phyloP scores from a whole-genome alignment of 2,113 vertebrate species.

The Hemiprocne comata region DNA sequence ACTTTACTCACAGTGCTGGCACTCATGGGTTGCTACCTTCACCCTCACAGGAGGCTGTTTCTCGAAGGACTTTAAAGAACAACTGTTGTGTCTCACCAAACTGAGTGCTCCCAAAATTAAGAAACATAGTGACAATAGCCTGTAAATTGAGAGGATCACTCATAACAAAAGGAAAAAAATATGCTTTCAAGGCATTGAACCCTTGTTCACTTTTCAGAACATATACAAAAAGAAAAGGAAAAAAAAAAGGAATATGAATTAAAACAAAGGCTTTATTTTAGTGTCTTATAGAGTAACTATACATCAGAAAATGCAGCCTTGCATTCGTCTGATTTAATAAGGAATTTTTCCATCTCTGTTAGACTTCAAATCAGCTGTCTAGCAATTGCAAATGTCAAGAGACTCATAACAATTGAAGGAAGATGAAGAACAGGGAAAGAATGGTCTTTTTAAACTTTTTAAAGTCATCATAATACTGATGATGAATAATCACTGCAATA shows the following conservation, averaged over 20 bases:
- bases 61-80: background rate
- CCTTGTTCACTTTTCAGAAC: background rate
- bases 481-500: conserved; percentile 4
- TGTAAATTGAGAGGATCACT: background rate
- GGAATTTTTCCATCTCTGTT: background rate
- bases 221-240: background rate
- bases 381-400: background rate
- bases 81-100: background rate
- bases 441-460: conserved; percentile 10
- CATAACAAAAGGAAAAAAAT: background rate
- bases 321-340: background rate
- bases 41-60: background rate
- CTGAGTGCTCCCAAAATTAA: rapidly evolving
- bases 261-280: background rate
- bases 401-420: background rate
- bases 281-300: background rate
- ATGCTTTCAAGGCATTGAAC: background rate
- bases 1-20: rapidly evolving
- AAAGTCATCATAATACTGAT: background rate
- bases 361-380: background rate
- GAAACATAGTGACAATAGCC: background rate
- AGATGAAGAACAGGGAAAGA: background rate
- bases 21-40: background rate
- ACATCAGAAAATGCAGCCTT: background rate
- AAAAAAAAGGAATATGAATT: background rate